A percentile compares a stretch with the other conserved stretches of the same genome.
phyloP scores from a whole-genome alignment of 2,113 vertebrate genomes.

The Trematocara nigrifrons region DNA sequence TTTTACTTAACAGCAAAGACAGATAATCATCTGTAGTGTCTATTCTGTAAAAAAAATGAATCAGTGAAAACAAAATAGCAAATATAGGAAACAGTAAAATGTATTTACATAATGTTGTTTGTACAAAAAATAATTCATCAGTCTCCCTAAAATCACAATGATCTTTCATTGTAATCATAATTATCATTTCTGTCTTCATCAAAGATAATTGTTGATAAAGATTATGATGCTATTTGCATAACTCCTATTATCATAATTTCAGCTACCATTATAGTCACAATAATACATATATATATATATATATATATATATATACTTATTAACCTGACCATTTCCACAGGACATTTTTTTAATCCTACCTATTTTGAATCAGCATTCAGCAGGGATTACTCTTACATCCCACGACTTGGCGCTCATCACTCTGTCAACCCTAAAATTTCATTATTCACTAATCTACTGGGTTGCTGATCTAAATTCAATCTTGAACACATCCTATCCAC shows the following conservation, averaged over 20 bases:
- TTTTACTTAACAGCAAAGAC: neutral
- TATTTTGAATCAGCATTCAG: constrained; percentile 1
- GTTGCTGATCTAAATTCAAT: neutral
- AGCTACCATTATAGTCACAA: neutral
- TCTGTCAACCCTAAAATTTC: neutral
- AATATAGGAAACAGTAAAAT: neutral
- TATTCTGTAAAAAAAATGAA: neutral
- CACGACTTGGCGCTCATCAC: neutral
- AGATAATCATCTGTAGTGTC: neutral
- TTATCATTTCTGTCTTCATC: neutral
- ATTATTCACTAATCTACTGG: neutral
- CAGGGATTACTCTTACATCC: neutral
- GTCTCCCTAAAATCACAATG: neutral
- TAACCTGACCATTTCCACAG: neutral
- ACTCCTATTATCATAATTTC: neutral
- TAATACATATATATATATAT: too few species aligned
- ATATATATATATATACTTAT: too few species aligned
- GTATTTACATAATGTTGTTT: neutral
- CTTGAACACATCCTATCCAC: neutral
- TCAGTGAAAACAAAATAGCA: neutral
- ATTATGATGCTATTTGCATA: neutral
- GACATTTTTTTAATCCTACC: neutral
- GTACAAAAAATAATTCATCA: neutral
- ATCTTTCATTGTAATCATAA: neutral
- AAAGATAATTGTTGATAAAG: neutral